Percentiles rank a stretch among this genome's conserved stretches.
phyloP scores from a whole-genome alignment of 35 echinoderm and acorn worm genomes.

The Ptychodera flava region DNA sequence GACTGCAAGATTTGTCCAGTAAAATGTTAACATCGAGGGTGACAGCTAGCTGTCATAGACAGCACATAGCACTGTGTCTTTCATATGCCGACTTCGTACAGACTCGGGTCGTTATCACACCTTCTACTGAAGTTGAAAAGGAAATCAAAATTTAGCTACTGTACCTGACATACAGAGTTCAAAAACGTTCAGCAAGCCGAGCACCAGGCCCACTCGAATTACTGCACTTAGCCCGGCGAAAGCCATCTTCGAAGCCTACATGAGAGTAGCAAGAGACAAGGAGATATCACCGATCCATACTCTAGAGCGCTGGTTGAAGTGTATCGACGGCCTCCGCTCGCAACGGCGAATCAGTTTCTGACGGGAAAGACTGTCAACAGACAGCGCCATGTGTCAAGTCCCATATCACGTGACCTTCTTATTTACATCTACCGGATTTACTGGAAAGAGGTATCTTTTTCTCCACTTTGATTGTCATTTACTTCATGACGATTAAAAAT shows the following conservation, averaged over 20 bases:
- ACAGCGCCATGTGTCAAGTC: neutral
- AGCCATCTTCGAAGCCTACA: neutral
- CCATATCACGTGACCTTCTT: neutral
- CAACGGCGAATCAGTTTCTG: neutral
- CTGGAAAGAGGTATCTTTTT: no score
- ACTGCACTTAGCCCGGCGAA: neutral
- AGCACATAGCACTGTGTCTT: no score
- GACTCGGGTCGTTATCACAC: no score
- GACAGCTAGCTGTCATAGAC: no score
- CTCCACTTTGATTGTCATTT: no score
- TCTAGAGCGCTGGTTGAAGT: neutral
- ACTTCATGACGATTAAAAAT: no score
- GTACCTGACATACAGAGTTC: neutral
- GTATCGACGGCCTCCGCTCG: neutral
- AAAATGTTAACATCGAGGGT: no score
- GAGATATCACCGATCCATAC: neutral
- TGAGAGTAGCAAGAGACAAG: neutral
- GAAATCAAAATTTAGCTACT: no score
- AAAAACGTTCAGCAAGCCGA: neutral
- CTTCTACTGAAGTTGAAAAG: no score
- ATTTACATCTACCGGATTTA: neutral
- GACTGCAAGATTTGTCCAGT: no score
- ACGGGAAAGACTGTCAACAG: neutral
- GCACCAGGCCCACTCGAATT: neutral
- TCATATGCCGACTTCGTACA: no score